These are phyloP conservation scores for Andrena chrysosceles DNA, from an alignment of 2,888 invertebrate species.

Conservation along the genomic window DNA sequence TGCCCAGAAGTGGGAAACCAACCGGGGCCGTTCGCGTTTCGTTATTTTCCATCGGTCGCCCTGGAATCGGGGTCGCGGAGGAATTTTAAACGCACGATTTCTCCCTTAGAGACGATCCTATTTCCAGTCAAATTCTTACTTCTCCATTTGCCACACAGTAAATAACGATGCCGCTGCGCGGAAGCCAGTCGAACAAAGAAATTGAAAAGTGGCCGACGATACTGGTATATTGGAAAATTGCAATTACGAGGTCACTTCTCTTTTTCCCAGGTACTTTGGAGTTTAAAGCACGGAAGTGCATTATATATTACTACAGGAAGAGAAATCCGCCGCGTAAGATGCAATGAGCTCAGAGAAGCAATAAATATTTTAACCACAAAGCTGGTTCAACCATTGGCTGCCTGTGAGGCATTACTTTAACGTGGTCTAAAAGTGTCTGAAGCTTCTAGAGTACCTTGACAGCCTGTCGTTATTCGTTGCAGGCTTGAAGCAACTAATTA, in stretches of 20 bases:
- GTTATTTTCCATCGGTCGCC: conserved; percentile 3
- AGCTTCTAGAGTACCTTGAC: conserved; percentile 33
- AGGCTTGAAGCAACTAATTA: conserved; percentile 54
- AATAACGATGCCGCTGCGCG: neutral
- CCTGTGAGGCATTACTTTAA: conserved; percentile 36
- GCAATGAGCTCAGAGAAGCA: conserved; percentile 38
- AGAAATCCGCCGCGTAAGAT: neutral
- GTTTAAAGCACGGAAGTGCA: neutral
- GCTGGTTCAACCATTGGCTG: conserved; percentile 31
- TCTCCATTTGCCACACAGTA: neutral
- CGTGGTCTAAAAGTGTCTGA: conserved; percentile 36
- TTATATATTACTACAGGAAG: neutral
- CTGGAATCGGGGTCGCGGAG: neutral
- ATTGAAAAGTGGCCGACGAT: neutral
- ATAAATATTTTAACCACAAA: conserved; percentile 48
- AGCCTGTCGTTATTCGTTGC: conserved; percentile 51
- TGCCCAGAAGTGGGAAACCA: conserved; percentile 21
- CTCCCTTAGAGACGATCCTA: neutral
- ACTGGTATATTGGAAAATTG: neutral
- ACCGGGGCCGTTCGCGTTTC: conserved; percentile 11
- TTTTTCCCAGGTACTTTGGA: neutral
- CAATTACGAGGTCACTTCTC: neutral
- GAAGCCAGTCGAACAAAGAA: neutral
- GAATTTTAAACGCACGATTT: conserved; percentile 30
- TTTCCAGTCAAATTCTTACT: neutral